These are phyloP conservation scores for Aselliscus stoliczkanus DNA, from an alignment of 2,797 vertebrate species.

Conservation along the genomic window DNA sequence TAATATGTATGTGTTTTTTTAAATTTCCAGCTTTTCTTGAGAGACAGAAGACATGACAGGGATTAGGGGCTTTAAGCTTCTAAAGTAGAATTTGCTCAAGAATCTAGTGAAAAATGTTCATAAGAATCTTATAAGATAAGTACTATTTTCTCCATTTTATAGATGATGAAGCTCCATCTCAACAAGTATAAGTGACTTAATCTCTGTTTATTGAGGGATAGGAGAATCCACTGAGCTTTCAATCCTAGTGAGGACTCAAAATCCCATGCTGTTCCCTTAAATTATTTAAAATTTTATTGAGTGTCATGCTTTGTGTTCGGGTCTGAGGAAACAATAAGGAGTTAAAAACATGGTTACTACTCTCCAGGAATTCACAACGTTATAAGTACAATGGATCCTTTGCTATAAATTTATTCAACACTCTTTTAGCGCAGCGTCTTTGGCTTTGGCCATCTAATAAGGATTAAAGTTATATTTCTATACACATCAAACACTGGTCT, in stretches of 20 bases:
- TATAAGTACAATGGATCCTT: background rate
- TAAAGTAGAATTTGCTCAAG: conserved; percentile 33
- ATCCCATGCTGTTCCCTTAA: background rate
- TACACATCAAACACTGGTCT: background rate
- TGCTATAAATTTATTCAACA: background rate
- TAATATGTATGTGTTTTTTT: background rate
- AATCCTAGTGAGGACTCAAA: background rate
- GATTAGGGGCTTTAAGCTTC: background rate
- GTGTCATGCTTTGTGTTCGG: background rate
- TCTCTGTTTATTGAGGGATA: background rate
- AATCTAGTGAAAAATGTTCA: background rate
- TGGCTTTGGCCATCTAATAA: background rate
- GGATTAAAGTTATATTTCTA: background rate
- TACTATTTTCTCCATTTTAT: background rate
- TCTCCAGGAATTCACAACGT: background rate
- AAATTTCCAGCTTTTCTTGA: background rate
- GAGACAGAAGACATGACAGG: background rate
- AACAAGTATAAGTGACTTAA: background rate
- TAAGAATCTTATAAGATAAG: background rate
- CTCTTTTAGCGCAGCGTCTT: background rate
- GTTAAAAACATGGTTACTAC: background rate
- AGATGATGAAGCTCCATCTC: background rate
- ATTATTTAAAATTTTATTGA: background rate
- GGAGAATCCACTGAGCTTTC: background rate
- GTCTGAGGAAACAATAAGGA: background rate